Evolutionary conservation across 2,113 vertebrate genomes (phyloP), one percentile per base, ranked within the genome.

Genomic region (Bubalus kerabau): DNA sequence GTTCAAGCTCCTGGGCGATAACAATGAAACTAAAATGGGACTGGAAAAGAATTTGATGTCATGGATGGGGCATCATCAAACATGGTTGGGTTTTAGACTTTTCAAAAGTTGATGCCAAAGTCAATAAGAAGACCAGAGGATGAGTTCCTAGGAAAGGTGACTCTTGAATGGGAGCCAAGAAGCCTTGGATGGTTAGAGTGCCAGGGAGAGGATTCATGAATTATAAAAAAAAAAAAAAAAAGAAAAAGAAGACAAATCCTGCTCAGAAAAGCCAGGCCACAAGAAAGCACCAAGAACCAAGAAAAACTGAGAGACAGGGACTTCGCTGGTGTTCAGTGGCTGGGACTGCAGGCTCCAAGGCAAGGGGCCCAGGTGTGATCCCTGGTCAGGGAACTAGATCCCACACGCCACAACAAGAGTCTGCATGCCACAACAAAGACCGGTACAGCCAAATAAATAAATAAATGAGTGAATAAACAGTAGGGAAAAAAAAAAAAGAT

Each of bases 101-200:
- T 95, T 82, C 40, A 74, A 93, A 40, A 84, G 50, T 90, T 71
- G 46, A 95, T 90, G 32, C 46, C 36, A 84, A 57, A 64, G 21
- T 64, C 64, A 62, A 40, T 84, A 74, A 93, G 40, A 88, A 94
- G 43, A 80, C 64, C 32, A 93, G 85, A 64, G 60, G 50, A 90
- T 52, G 57, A 62, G 56, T 23, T 60, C 43, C 43, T 48, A 16
- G 43, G 32, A 92, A 23, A 76, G n/a, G 82, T 48, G 50, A 64
- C 57, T 87, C 52, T 90, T 60, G 30, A 83, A 64, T 36, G 81
- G 52, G 32, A 78, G 43, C 67, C 60, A 4, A 15, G 36, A 87
- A 96, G 32, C 86, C 21, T 89, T 17, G 15, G n/a, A 74, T 10
- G 8, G 30, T 12, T 21, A 74, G 24, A 76, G 14, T 30, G 32